Conservation (phyloP, 2,797 vertebrate genomes). For the Rachycentron canadum region DNA sequence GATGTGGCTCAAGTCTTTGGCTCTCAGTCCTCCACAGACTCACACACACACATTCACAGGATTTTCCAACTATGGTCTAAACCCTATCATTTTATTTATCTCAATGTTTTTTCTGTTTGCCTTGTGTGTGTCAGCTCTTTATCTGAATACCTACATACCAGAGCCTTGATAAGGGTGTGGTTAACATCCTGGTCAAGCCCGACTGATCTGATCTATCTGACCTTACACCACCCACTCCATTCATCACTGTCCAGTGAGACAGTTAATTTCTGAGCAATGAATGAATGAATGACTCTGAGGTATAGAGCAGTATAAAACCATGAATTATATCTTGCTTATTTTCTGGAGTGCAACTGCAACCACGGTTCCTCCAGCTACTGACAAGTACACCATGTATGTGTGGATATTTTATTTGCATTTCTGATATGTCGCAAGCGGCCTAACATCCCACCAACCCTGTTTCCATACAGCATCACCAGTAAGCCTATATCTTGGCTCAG, state of each 20-base stretch:
- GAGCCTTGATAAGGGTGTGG: constrained; percentile 53
- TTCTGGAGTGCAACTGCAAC: constrained; percentile 17
- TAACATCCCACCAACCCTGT: constrained; percentile 29
- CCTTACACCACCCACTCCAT: constrained; percentile 34
- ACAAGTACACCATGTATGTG: constrained; percentile 5
- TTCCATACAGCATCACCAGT: constrained; percentile 37
- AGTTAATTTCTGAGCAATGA: constrained; percentile 23
- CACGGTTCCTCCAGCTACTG: constrained; percentile 27
- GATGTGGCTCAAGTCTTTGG: not conserved
- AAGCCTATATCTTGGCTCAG: constrained; percentile 45
- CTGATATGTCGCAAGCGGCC: constrained; percentile 19
- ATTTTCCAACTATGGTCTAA: not conserved
- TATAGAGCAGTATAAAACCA: not conserved
- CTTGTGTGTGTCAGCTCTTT: constrained; percentile 47
- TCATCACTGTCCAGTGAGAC: constrained; percentile 38
- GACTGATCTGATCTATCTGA: constrained; percentile 26
- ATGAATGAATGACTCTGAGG: constrained; percentile 10
- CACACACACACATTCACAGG: not conserved
- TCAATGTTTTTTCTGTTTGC: constrained; percentile 47
- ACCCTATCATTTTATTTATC: constrained; percentile 5
- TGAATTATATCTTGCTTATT: constrained; percentile 34
- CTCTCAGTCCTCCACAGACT: not conserved
- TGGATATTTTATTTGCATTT: constrained; percentile 47
- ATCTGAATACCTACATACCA: constrained; percentile 50
- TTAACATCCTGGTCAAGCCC: constrained; percentile 56